Evolutionary conservation across 2,888 invertebrate genomes (phyloP), one percentile per base, ranked within the genome.

Genomic region (Drosophila macrospina): DNA sequence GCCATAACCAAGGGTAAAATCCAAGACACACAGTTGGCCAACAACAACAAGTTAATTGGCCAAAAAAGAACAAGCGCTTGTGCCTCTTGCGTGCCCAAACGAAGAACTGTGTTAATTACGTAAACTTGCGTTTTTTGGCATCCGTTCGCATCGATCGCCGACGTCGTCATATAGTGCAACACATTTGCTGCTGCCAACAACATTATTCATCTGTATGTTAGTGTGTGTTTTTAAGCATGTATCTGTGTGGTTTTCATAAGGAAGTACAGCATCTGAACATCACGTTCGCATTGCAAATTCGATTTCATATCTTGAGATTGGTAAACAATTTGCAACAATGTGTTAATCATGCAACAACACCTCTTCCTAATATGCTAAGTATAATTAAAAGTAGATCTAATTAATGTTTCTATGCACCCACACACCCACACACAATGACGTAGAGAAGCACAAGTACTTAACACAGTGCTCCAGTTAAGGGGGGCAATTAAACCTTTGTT

Each of bases 91-190:
- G 57, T 73, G 69, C 45, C 77, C 62, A 78, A 62, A 73, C 45
- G 67, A 79, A 76, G 77, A 79, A 86, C 77, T 73, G 81, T 84
- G 60, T 86, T 81, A 84, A 81, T 86, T 84, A 70, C 67, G 54
- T 66, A 64, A 48, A 42, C 60, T 68, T 59, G 63, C 51, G 52
- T 39, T 13, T 62, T 72, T 68, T 26, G 41, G 39, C n/a, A 37
- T 11, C 37, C 4, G 15, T 11, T 11, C 26, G 5, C 50, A 28
- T n/a, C 52, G 28, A 28, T 16, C 28, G 28, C 28, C 28, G 8
- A 6, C 7, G 28, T 28, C 28, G 28, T 28, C 28, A 52, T 30
- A 30, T 11, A 30, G 30, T 52, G 66, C 54, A 65, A 48, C 47
- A 51, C 51, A 54, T 48, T 61, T 57, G 59, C 7, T 28, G 28